Evolutionary conservation across 2,888 invertebrate species (phyloP).

Genomic region (Neocrepidodera transversa): DNA sequence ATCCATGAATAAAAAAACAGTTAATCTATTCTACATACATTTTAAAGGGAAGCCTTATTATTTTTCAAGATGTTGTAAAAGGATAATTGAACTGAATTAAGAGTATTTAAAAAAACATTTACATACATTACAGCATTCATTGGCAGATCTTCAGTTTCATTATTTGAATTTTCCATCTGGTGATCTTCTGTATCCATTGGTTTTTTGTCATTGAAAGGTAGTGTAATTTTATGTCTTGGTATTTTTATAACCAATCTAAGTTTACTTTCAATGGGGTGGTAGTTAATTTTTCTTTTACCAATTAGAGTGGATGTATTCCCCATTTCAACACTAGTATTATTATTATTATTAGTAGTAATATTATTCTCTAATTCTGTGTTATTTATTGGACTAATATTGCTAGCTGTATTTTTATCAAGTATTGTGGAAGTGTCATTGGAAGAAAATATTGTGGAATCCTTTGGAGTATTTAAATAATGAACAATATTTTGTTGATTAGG

Average conservation of each 20-base stretch:
- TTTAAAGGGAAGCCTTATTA: no score
- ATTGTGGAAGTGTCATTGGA: background rate
- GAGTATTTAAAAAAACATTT: no score
- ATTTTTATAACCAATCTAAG: slow-evolving; percentile 25
- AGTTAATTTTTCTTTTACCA: background rate
- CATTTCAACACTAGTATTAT: background rate
- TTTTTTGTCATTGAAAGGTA: slow-evolving; percentile 8
- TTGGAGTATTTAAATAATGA: background rate
- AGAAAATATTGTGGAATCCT: background rate
- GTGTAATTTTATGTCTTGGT: slow-evolving; percentile 20
- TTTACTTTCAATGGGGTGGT: slow-evolving; percentile 29
- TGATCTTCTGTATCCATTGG: background rate
- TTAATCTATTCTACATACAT: no score
- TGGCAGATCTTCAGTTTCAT: background rate
- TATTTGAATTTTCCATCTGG: slow-evolving; percentile 6
- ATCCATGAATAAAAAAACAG: no score
- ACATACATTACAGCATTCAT: no score
- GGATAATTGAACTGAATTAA: no score
- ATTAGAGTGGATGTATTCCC: no score
- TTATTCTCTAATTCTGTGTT: background rate
- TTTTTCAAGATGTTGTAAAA: no score
- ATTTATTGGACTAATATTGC: background rate
- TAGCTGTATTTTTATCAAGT: background rate
- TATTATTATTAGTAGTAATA: background rate
- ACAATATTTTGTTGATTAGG: background rate